Evolutionary conservation across 2,113 vertebrate species (phyloP).

Genomic region (Perca fluviatilis): DNA sequence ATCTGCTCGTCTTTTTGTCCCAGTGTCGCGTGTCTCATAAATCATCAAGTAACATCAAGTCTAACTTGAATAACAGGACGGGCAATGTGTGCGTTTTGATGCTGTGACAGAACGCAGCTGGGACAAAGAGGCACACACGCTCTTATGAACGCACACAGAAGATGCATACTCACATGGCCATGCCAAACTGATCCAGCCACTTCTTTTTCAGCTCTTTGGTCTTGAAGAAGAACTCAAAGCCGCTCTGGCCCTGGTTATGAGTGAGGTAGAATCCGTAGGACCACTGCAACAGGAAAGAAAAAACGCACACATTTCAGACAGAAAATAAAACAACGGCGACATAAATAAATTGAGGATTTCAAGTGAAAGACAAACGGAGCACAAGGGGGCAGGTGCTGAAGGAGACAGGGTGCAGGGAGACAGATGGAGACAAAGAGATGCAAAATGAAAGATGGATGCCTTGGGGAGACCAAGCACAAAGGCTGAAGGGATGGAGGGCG

Average conservation of each 20-base stretch:
- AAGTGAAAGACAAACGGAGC: conserved; percentile 31
- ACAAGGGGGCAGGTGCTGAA: conserved; percentile 28
- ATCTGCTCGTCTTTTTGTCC: background rate
- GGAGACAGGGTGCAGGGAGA: conserved; percentile 55
- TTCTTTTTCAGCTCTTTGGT: conserved; percentile 99
- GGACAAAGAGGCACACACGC: background rate
- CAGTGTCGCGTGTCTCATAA: conserved; percentile 12
- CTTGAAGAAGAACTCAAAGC: conserved; percentile 98
- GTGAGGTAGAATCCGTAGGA: conserved; percentile 99
- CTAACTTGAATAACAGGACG: conserved; percentile 67
- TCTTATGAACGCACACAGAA: conserved; percentile 1
- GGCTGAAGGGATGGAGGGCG: conserved; percentile 45
- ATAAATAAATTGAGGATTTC: conserved; percentile 16
- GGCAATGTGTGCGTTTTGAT: conserved; percentile 1
- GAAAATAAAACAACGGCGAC: background rate
- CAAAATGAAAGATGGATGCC: conserved; percentile 64
- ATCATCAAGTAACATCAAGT: conserved; percentile 6
- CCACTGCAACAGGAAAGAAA: conserved; percentile 87
- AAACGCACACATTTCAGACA: conserved; percentile 18
- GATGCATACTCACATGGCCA: conserved; percentile 94
- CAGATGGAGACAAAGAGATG: conserved; percentile 76
- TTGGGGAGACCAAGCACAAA: conserved; percentile 53
- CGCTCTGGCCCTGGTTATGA: conserved; percentile 95
- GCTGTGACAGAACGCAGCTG: conserved; percentile 14
- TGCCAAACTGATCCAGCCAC: conserved; percentile 98